Conservation (phyloP, 2,888 invertebrate genomes). For the Platypus cylindrus region DNA sequence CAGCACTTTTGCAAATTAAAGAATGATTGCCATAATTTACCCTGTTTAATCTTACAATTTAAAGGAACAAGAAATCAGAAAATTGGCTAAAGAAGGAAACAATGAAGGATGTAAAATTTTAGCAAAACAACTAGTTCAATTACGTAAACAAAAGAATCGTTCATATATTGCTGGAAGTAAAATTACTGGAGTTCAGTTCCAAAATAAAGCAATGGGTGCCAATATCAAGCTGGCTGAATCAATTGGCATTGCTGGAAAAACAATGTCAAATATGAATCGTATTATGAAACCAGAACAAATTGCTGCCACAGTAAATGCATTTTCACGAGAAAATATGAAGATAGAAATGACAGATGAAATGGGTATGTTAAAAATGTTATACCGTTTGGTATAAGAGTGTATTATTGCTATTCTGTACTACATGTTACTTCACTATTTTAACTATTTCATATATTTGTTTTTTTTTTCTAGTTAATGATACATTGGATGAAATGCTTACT, state of each 20-base stretch:
- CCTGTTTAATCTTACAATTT: not conserved
- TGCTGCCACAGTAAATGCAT: slow-evolving; percentile 69
- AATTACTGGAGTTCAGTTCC: slow-evolving; percentile 62
- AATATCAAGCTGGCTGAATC: slow-evolving; percentile 78
- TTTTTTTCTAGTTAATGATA: slow-evolving; percentile 63
- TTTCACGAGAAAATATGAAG: slow-evolving; percentile 70
- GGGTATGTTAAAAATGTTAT: slow-evolving; percentile 45
- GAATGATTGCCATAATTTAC: too few species aligned
- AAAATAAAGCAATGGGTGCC: slow-evolving; percentile 82
- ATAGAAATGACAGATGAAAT: slow-evolving; percentile 96
- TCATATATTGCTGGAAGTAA: slow-evolving; percentile 73
- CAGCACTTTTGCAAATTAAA: not conserved
- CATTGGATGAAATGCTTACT: slow-evolving; percentile 75
- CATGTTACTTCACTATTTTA: not conserved
- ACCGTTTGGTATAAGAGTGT: not conserved
- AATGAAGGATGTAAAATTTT: slow-evolving; percentile 69
- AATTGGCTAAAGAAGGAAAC: slow-evolving; percentile 77
- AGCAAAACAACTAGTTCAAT: slow-evolving; percentile 78
- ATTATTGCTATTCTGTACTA: not conserved
- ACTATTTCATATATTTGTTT: too few species aligned
- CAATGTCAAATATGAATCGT: slow-evolving; percentile 81
- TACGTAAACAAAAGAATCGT: slow-evolving; percentile 78
- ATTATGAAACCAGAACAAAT: slow-evolving; percentile 76
- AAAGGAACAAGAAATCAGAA: slow-evolving; percentile 81
- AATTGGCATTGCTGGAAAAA: slow-evolving; percentile 78